phyloP scores from a whole-genome alignment of 2,113 vertebrate genomes.

The Nannobrachium achirus region DNA sequence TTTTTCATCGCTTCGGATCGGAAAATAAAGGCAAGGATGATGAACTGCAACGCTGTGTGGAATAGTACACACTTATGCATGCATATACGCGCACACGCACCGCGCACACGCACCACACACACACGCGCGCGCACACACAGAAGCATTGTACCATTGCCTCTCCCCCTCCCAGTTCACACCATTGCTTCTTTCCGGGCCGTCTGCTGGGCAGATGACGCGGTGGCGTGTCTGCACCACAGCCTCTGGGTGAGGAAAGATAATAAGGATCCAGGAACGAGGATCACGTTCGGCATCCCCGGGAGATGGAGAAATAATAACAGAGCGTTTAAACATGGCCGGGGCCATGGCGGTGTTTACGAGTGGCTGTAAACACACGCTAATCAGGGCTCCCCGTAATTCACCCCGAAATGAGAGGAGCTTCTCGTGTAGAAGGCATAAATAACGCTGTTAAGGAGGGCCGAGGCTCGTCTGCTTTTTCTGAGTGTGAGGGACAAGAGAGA shows the following conservation, averaged over 20 bases:
- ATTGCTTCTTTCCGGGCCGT: conserved; percentile 41
- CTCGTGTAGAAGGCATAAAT: conserved; percentile 59
- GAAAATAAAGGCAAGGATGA: conserved; percentile 45
- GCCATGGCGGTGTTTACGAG: conserved; percentile 73
- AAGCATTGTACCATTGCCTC: neutral
- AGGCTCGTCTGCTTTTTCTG: neutral
- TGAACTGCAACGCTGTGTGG: conserved; percentile 41
- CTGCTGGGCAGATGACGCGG: conserved; percentile 64
- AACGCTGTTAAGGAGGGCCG: conserved; percentile 46
- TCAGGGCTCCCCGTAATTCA: conserved; percentile 65
- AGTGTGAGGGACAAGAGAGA: neutral
- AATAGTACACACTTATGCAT: conserved; percentile 46
- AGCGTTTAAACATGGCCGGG: conserved; percentile 60
- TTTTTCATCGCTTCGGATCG: conserved; percentile 41
- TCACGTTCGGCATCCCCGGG: conserved; percentile 47
- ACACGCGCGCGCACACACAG: conserved; percentile 28
- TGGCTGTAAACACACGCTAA: conserved; percentile 73
- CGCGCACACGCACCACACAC: conserved; percentile 44
- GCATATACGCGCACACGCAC: too few relatives aligned
- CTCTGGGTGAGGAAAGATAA: conserved; percentile 49
- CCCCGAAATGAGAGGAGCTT: conserved; percentile 60
- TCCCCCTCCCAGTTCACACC: neutral
- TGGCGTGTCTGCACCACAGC: conserved; percentile 39
- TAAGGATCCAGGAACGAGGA: conserved; percentile 42
- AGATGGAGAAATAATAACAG: conserved; percentile 68